phyloP scores from a whole-genome alignment of 2,113 vertebrate genomes.

The Nibea coibor region DNA sequence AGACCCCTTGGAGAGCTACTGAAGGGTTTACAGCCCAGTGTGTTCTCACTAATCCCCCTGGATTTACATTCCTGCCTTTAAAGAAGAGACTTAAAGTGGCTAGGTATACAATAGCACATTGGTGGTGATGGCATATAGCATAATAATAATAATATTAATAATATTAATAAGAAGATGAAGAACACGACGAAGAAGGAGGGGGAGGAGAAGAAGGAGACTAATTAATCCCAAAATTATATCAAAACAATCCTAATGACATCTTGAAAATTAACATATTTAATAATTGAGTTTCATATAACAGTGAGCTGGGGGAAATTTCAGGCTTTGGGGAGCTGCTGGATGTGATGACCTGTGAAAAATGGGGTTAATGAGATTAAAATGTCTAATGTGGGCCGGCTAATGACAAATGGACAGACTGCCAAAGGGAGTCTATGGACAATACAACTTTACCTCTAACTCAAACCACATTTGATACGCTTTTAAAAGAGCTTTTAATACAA shows the following conservation, averaged over 20 bases:
- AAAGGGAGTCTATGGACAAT: neutral
- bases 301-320: too few species aligned
- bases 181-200: too few species aligned
- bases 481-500: neutral
- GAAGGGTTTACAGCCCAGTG: conserved; percentile 67
- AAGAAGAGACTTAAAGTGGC: conserved; percentile 46
- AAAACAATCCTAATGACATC: neutral
- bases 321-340: neutral
- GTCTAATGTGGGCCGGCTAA: neutral
- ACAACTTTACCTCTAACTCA: neutral
- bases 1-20: conserved; percentile 70
- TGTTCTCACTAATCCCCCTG: conserved; percentile 73
- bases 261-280: neutral
- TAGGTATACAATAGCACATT: neutral
- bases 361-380: neutral
- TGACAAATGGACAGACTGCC: neutral
- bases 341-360: neutral
- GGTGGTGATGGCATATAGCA: neutral
- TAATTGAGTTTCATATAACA: neutral
- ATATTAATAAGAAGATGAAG: neutral
- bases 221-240: neutral
- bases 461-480: neutral
- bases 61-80: conserved; percentile 79
- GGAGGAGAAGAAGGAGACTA: too few species aligned
- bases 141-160: neutral